A percentile compares a stretch with the other conserved stretches of the same genome.
These are phyloP conservation scores for Rhagoletis zephyria DNA, from an alignment of 1,140 invertebrate genomes.

Conservation along the genomic window DNA sequence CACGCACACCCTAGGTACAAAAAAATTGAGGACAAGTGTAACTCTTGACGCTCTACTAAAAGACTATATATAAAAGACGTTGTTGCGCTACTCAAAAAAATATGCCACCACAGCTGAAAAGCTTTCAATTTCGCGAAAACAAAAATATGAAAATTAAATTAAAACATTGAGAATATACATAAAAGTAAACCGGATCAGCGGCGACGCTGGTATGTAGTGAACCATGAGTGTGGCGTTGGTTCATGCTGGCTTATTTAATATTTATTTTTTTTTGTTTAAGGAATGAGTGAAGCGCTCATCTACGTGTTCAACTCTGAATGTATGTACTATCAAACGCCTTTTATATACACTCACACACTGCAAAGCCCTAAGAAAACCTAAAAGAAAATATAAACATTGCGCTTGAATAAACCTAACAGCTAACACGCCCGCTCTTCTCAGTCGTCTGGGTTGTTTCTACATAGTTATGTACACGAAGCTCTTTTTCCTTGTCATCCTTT, in stretches of 20 bases:
- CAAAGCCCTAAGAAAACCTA: not conserved
- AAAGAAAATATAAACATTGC: conserved; percentile 29
- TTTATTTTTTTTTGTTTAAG: conserved; percentile 1
- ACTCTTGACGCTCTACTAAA: not conserved
- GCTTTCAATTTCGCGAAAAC: not conserved
- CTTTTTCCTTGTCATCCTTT: not conserved
- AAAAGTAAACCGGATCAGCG: conserved; percentile 40
- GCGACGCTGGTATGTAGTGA: not conserved
- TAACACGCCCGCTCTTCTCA: not conserved
- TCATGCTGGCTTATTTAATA: conserved; percentile 35
- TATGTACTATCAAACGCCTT: not conserved
- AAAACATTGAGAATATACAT: not conserved
- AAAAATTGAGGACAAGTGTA: not conserved
- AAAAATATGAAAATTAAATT: conserved; percentile 2
- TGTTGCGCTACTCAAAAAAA: not conserved
- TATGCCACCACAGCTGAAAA: conserved; percentile 19
- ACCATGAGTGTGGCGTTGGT: not conserved
- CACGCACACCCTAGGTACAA: not conserved
- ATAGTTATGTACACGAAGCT: not conserved
- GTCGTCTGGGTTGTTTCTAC: too few species aligned
- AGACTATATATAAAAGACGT: not conserved
- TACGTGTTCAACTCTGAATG: not conserved
- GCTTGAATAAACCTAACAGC: not conserved
- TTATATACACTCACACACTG: not conserved
- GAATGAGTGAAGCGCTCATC: too few species aligned